Base-by-base conservation (phyloP, 1,140 invertebrate genomes). In the Thaumetopoea pityocampa region DNA sequence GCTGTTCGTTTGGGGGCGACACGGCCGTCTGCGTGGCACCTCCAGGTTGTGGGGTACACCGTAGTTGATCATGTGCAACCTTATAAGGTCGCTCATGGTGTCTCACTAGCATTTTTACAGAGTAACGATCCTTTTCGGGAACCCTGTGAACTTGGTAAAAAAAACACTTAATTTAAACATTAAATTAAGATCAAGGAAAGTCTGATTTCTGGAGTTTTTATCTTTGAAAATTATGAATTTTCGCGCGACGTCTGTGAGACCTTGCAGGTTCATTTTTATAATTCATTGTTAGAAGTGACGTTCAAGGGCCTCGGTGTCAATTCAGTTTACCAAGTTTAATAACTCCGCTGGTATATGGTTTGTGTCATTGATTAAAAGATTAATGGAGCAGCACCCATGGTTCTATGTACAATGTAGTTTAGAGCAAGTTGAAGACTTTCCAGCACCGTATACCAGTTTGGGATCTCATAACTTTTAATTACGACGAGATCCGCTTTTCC, bases 401-500 rank as follows among this genome's bases (percentile, higher is more conserved):
- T 33, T 1, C 54, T 9, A 24, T 65, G 51, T 3, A 23, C 1
- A 1, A 51, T 63, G 16, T 57, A 61, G 10, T 61, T 64, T 3
- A 64, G 15, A 15, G 60, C 60, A 1, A 67, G 18, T 11, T 65
- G 60, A 0, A 67, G 19, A 5, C 15, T 43, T 7, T 54, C 57
- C 0, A 68, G 17, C 0, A 37, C 29, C 0, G 34, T 54, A 0
- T 60, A 53, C 60, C 64, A 67, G 2, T 49, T 1, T 28, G 44
- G 34, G 0, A 42, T 51, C 8, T 61, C 57, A 20, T 56, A 66
- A n/a, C 56, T 66, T 9, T 47, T 58, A 1, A 59, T 59, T 29
- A 63, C 57, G 1, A 23, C 19, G 1, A 65, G 9, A 0, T 68
- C 55, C 0, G 54, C 61, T 17, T 65, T 50, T 0, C 65, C 58